These are phyloP conservation scores for Mylabris phalerata DNA, from an alignment of 1,140 invertebrate species.

Conservation along the genomic window DNA sequence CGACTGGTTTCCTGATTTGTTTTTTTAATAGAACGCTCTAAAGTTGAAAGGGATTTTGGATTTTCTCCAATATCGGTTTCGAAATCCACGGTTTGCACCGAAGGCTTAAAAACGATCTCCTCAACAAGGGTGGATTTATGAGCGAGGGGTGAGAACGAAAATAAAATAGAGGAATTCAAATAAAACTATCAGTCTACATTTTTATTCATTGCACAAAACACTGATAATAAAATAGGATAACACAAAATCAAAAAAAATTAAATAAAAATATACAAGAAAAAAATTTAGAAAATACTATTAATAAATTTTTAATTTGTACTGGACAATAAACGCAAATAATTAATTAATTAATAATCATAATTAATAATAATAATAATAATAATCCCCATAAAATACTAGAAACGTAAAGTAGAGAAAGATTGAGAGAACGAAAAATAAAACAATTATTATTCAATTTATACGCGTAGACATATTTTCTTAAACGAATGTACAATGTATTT, in stretches of 20 bases:
- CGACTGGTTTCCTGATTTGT: too few relatives aligned
- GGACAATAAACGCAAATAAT: slow-evolving; percentile 23
- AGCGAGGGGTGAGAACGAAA: too few relatives aligned
- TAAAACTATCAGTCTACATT: slow-evolving; percentile 37
- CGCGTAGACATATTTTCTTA: slow-evolving; percentile 34
- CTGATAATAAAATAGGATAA: slow-evolving; percentile 35
- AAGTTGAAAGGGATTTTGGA: too few relatives aligned
- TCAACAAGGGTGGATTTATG: too few relatives aligned
- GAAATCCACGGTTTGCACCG: too few relatives aligned
- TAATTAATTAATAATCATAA: not conserved
- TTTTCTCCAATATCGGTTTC: too few relatives aligned
- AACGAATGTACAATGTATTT: slow-evolving; percentile 37
- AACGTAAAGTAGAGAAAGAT: slow-evolving; percentile 11
- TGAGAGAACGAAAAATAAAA: not conserved
- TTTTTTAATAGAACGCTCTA: too few relatives aligned
- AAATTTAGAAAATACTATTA: slow-evolving; percentile 30
- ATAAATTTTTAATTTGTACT: slow-evolving; percentile 34
- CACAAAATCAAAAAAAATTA: slow-evolving; percentile 25
- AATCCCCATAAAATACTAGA: slow-evolving; percentile 28
- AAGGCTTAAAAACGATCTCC: too few relatives aligned
- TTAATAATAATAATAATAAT: slow-evolving; percentile 22
- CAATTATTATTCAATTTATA: slow-evolving; percentile 8
- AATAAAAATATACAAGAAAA: slow-evolving; percentile 29
- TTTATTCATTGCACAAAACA: slow-evolving; percentile 37
- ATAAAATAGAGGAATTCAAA: too few relatives aligned